Percentiles rank a stretch among this genome's conserved stretches.
phyloP scores from a whole-genome alignment of 92 coral and sea anemone species.

The Epizoanthus rinbou region DNA sequence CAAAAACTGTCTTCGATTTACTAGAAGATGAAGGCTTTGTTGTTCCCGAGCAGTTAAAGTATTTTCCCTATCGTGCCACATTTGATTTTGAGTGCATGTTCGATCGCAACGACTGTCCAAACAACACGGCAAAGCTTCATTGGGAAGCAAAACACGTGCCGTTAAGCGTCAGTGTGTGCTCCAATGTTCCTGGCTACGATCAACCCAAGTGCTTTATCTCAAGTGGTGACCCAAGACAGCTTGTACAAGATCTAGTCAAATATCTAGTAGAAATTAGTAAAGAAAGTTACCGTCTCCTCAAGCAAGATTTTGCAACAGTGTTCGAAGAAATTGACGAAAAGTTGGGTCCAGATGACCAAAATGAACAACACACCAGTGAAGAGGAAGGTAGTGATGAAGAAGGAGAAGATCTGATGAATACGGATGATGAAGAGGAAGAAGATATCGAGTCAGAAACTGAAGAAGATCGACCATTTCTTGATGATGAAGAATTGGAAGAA shows the following conservation, averaged over 20 bases:
- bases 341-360: neutral
- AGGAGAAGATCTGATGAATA: slow-evolving; percentile 9
- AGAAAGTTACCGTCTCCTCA: slow-evolving; percentile 30
- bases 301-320: neutral
- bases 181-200: slow-evolving; percentile 40
- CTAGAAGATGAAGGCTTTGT: slow-evolving; percentile 48
- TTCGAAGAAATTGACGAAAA: slow-evolving; percentile 2
- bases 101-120: neutral
- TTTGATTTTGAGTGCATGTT: slow-evolving; percentile 52
- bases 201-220: slow-evolving; percentile 33
- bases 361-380: neutral
- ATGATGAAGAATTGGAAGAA: neutral
- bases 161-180: slow-evolving; percentile 38
- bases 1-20: slow-evolving; percentile 32
- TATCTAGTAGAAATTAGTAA: slow-evolving; percentile 23
- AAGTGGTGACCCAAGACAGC: slow-evolving; percentile 28
- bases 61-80: slow-evolving; percentile 48
- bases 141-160: slow-evolving; percentile 56
- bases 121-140: slow-evolving; percentile 26
- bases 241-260: slow-evolving; percentile 21
- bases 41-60: slow-evolving; percentile 29
- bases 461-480: too few relatives aligned
- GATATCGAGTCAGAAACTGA: slow-evolving; percentile 8
- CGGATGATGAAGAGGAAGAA: slow-evolving; percentile 35
- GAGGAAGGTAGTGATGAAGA: neutral